These are phyloP conservation scores for Marisa cornuarietis DNA, from an alignment of 1,140 invertebrate genomes.

Conservation along the genomic window DNA sequence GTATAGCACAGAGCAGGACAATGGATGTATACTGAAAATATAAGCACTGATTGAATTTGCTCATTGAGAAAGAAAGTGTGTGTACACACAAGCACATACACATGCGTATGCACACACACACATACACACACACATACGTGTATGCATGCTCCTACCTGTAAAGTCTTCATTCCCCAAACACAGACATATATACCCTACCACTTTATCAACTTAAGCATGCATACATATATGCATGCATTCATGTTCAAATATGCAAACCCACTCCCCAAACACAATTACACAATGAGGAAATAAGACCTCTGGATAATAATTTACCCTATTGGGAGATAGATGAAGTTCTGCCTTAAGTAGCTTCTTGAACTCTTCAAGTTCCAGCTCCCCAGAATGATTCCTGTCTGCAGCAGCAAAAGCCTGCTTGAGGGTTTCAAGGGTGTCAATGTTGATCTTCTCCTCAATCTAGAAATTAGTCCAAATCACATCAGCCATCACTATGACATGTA, in stretches of 20 bases:
- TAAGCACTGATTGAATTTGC: background rate
- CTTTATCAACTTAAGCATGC: background rate
- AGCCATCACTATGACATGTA: background rate
- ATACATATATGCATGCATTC: background rate
- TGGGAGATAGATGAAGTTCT: constrained; percentile 49
- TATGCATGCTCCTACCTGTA: background rate
- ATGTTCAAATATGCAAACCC: background rate
- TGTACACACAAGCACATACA: background rate
- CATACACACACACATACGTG: background rate
- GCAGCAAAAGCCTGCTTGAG: constrained; percentile 60
- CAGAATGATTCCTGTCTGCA: constrained; percentile 59
- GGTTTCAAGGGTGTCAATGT: constrained; percentile 61
- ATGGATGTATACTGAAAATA: background rate
- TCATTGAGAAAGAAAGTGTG: background rate
- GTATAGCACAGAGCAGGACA: background rate
- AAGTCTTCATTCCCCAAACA: background rate
- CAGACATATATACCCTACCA: too few relatives aligned
- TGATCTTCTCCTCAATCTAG: constrained; percentile 65
- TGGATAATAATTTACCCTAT: constrained; percentile 44
- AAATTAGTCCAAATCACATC: background rate
- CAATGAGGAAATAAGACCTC: background rate
- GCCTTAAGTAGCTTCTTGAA: constrained; percentile 61
- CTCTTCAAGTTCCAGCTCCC: constrained; percentile 59
- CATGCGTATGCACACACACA: too few relatives aligned
- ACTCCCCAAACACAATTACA: background rate